These are phyloP conservation scores for Bothrops jararaca DNA, from an alignment of 2,113 vertebrate genomes.

Conservation along the genomic window DNA sequence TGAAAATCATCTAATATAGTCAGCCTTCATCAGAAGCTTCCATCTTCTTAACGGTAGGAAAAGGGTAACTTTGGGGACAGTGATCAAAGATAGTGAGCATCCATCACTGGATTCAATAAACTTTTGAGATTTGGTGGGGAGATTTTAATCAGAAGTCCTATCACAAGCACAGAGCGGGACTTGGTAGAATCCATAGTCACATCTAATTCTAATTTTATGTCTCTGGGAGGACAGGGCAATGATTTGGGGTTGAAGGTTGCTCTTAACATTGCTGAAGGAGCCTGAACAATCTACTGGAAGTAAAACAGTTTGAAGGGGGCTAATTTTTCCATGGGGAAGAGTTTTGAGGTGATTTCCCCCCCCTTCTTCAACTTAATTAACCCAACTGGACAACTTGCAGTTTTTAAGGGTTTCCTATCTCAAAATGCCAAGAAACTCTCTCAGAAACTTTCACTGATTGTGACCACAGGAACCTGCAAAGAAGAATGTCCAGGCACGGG, in stretches of 20 bases:
- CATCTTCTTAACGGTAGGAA: neutral
- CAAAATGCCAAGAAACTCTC: neutral
- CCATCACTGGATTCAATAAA: neutral
- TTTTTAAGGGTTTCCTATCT: neutral
- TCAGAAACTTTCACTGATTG: neutral
- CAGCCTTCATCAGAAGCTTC: neutral
- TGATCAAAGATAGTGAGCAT: neutral
- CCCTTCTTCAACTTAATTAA: neutral
- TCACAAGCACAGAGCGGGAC: neutral
- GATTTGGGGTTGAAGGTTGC: neutral
- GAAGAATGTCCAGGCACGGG: neutral
- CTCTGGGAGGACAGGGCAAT: neutral
- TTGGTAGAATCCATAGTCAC: neutral
- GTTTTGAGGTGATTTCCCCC: neutral
- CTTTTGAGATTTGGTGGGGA: neutral
- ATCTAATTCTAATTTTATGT: neutral
- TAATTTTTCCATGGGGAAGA: neutral
- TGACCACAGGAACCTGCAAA: neutral
- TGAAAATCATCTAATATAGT: neutral
- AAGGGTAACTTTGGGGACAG: neutral
- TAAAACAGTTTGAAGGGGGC: neutral
- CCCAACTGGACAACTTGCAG: neutral
- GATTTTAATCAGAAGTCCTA: neutral
- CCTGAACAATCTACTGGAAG: neutral
- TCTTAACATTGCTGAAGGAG: neutral